These are phyloP conservation scores for Papilio protenor DNA, from an alignment of 2,888 invertebrate genomes.

Conservation along the genomic window DNA sequence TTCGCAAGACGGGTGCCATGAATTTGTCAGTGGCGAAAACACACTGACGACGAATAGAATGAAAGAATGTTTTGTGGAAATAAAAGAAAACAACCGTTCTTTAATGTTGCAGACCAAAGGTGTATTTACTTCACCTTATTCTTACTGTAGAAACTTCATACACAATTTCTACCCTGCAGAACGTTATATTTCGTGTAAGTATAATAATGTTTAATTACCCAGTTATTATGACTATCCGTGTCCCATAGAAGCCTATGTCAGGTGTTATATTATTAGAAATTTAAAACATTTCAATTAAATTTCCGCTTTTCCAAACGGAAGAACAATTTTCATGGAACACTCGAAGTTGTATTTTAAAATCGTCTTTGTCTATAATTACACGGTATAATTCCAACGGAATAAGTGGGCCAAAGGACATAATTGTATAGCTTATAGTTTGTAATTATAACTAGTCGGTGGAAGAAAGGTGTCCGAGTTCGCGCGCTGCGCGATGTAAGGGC, in stretches of 20 bases:
- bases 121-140: not conserved
- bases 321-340: slow-evolving; percentile 62
- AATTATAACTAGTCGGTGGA: slow-evolving; percentile 73
- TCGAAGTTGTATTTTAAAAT: slow-evolving; percentile 71
- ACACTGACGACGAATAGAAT: slow-evolving; percentile 35
- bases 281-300: slow-evolving; percentile 71
- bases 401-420: slow-evolving; percentile 82
- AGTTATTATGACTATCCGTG: slow-evolving; percentile 63
- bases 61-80: not conserved
- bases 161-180: slow-evolving; percentile 17
- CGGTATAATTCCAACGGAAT: slow-evolving; percentile 71
- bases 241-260: slow-evolving; percentile 76
- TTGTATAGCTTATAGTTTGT: slow-evolving; percentile 67
- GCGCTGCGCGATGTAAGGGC: slow-evolving; percentile 62
- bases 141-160: not conserved
- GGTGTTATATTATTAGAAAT: slow-evolving; percentile 81
- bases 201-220: slow-evolving; percentile 63
- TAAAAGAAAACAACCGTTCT: not conserved
- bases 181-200: slow-evolving; percentile 21
- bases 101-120: not conserved
- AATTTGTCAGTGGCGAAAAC: slow-evolving; percentile 61
- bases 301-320: slow-evolving; percentile 60
- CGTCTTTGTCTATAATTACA: slow-evolving; percentile 71
- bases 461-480: slow-evolving; percentile 79
- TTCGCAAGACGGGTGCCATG: slow-evolving; percentile 57